Conservation (phyloP, 2,888 invertebrate genomes). For the Diarsia dahlii region DNA sequence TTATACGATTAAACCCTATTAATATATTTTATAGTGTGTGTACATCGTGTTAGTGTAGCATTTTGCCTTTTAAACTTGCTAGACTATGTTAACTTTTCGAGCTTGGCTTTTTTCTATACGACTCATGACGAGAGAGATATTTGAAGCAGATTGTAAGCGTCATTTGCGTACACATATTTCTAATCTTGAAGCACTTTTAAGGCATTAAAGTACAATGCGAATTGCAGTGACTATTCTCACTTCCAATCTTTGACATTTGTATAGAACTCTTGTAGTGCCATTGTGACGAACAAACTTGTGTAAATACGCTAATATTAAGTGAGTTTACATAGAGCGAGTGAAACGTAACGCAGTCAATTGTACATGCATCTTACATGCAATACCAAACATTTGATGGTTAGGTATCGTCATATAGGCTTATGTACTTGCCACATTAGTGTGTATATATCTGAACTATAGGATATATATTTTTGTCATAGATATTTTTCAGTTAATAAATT, state of each 20-base stretch:
- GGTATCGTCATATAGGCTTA: slow-evolving; percentile 71
- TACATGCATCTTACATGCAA: slow-evolving; percentile 74
- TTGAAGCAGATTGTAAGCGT: slow-evolving; percentile 49
- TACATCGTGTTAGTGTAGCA: slow-evolving; percentile 62
- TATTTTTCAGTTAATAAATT: slow-evolving; percentile 84
- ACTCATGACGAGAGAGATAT: slow-evolving; percentile 60
- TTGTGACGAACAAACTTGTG: slow-evolving; percentile 82
- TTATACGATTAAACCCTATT: slow-evolving; percentile 56
- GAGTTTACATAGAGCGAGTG: slow-evolving; percentile 68
- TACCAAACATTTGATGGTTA: slow-evolving; percentile 74
- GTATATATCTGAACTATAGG: slow-evolving; percentile 74
- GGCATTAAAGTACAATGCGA: slow-evolving; percentile 66
- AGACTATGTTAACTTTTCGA: slow-evolving; percentile 71
- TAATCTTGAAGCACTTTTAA: slow-evolving; percentile 48
- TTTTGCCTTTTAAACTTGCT: slow-evolving; percentile 71
- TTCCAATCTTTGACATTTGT: slow-evolving; percentile 63
- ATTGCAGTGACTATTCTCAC: slow-evolving; percentile 59
- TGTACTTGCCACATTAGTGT: slow-evolving; percentile 82
- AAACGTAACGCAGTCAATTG: slow-evolving; percentile 88
- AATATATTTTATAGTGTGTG: slow-evolving; percentile 64
- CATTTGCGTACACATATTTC: slow-evolving; percentile 37
- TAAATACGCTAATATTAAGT: slow-evolving; percentile 76
- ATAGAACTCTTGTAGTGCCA: slow-evolving; percentile 77
- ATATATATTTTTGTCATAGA: slow-evolving; percentile 84
- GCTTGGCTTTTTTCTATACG: slow-evolving; percentile 75